Evolutionary conservation across 2,797 vertebrate genomes (phyloP).

Genomic region (Anniella stebbinsi): DNA sequence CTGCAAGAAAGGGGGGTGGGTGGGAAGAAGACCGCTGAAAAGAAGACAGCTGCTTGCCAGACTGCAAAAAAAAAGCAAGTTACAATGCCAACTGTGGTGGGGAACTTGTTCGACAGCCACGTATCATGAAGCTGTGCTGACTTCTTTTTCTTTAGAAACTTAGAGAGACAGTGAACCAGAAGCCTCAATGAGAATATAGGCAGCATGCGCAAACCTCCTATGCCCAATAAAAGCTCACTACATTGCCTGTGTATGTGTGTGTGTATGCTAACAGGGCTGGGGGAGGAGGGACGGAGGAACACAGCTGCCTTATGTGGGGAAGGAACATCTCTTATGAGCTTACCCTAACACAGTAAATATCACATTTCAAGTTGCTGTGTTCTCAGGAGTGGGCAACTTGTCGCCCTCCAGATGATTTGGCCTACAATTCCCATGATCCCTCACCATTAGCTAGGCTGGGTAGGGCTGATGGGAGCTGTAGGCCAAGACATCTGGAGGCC

Average conservation of each 20-base stretch:
- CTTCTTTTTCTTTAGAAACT: not conserved
- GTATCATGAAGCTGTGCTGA: not conserved
- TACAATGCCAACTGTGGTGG: not conserved
- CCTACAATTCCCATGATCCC: no score
- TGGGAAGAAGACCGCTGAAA: not conserved
- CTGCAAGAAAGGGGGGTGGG: conserved; percentile 76
- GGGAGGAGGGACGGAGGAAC: not conserved
- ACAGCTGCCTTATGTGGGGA: not conserved
- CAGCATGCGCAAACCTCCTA: not conserved
- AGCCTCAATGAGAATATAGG: not conserved
- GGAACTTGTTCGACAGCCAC: not conserved
- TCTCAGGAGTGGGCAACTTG: no score
- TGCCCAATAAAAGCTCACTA: not conserved
- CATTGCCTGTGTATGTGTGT: not conserved
- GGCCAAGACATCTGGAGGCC: no score
- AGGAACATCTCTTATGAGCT: not conserved
- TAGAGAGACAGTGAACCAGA: not conserved
- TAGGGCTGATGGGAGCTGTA: no score
- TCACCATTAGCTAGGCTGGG: no score
- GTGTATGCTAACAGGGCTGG: not conserved
- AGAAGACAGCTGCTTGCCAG: not conserved
- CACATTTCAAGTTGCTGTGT: not conserved
- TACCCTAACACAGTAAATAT: not conserved
- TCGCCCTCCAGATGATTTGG: no score
- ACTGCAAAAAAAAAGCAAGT: not conserved